Evolutionary conservation across 2,888 invertebrate genomes (phyloP).

Genomic region (Mactromeris polynyma): DNA sequence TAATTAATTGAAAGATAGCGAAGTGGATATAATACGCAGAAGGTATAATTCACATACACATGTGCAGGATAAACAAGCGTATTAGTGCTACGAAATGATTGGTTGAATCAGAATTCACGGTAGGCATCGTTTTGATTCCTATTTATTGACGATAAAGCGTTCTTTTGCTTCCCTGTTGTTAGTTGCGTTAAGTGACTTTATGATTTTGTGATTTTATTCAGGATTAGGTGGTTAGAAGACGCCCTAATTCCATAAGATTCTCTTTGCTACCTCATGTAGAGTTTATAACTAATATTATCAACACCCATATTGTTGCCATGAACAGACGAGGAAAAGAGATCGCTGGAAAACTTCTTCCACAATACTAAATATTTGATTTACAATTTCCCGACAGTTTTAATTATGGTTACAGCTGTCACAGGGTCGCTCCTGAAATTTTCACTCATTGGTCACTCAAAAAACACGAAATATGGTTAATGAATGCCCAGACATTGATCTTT

Average conservation of each 20-base stretch:
- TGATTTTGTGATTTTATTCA: not conserved
- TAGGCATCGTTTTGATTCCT: not conserved
- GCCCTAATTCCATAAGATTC: not conserved
- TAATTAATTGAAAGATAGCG: not conserved
- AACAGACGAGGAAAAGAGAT: no score
- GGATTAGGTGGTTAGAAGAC: not conserved
- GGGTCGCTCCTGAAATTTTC: no score
- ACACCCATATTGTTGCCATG: no score
- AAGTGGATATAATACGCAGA: not conserved
- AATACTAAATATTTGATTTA: no score
- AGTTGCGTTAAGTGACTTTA: not conserved
- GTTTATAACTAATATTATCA: not conserved
- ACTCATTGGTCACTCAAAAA: no score
- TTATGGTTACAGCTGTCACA: no score
- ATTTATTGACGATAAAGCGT: not conserved
- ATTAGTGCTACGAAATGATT: not conserved
- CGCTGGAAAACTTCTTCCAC: no score
- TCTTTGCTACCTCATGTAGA: not conserved
- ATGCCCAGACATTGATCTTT: no score
- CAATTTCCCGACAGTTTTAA: no score
- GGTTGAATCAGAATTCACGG: not conserved
- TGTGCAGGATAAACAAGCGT: not conserved
- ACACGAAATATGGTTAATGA: no score
- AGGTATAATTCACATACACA: not conserved
- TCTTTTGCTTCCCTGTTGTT: not conserved